Evolutionary conservation across 2,113 vertebrate genomes (phyloP), one percentile per base, ranked within the genome.

Genomic region (Camelus dromedarius): DNA sequence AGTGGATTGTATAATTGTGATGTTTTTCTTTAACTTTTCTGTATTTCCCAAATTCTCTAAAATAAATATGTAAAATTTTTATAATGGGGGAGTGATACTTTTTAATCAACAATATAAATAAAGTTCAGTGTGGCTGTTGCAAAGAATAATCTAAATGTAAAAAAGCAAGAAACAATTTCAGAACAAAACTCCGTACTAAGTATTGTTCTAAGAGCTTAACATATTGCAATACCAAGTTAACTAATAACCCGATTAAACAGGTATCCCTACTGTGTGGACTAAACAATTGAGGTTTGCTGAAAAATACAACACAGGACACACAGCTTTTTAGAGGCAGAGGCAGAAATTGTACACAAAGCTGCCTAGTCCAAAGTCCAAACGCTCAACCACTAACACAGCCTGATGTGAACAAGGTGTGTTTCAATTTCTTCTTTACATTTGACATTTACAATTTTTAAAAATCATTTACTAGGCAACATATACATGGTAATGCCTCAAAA

Each of bases 11-110:
- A 52, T 15, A 97, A 56, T 11, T 42, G 6, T 20, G 2, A 56
- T 1, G 2, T n/a, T 94, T 80, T 96, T 60, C 42, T 69, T 97
- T 28, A 86, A 86, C 6, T 90, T 73, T 83, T 85, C 42, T 81
- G 4, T 94, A 66, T 84, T 82, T 89, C 88, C 64, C n/a, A 92
- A 95, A 62, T 52, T 83, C 22, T 92, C 75, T 72, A 72, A 93
- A 93, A 72, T 54, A 54, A 95, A 4, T 72, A 94, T 6, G 14
- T 46, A 84, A 54, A 28, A 83, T 35, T 90, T 87, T 79, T 77
- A 38, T 86, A 92, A 93, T n/a, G 30, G 11, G 6, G 16, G 12
- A 82, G 19, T 64, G 48, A 7, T 46, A 15, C 76, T 87, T 85
- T 90, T 85, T 48, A 92, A n/a, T 73, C 35, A 76, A 32, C 32